Percentiles rank a stretch among this genome's conserved stretches.
phyloP scores from a whole-genome alignment of 2,113 vertebrate species.

The Capra hircus region DNA sequence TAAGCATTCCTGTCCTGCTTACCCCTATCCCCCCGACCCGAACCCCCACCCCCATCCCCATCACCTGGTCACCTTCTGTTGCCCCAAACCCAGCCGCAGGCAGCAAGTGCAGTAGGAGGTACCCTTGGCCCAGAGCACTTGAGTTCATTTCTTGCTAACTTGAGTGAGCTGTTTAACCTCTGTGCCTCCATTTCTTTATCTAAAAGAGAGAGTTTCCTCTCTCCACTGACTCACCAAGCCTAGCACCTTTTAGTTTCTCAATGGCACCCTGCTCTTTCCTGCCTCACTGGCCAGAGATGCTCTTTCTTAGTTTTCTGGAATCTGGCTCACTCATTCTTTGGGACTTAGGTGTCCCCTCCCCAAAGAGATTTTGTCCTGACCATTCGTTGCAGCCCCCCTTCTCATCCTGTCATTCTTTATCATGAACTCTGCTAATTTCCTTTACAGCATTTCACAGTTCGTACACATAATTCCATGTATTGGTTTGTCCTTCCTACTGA shows the following conservation, averaged over 20 bases:
- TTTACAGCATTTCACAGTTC: background rate
- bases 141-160: background rate
- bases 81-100: rapidly evolving
- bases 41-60: background rate
- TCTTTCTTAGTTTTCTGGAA: background rate
- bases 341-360: background rate
- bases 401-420: background rate
- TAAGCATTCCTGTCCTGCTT: background rate
- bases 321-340: background rate
- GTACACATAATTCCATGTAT: rapidly evolving
- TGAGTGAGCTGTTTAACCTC: background rate
- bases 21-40: rapidly evolving
- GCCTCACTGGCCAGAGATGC: background rate
- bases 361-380: background rate
- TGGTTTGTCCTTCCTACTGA: background rate
- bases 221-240: background rate
- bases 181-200: background rate
- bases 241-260: background rate
- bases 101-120: background rate
- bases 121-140: too few relatives aligned
- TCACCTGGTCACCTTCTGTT: background rate
- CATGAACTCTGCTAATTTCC: background rate
- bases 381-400: background rate
- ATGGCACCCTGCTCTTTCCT: background rate
- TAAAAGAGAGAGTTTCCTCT: background rate